Base-by-base conservation (phyloP, 2,888 invertebrate genomes). In the Mesorhabditis sp. region DNA sequence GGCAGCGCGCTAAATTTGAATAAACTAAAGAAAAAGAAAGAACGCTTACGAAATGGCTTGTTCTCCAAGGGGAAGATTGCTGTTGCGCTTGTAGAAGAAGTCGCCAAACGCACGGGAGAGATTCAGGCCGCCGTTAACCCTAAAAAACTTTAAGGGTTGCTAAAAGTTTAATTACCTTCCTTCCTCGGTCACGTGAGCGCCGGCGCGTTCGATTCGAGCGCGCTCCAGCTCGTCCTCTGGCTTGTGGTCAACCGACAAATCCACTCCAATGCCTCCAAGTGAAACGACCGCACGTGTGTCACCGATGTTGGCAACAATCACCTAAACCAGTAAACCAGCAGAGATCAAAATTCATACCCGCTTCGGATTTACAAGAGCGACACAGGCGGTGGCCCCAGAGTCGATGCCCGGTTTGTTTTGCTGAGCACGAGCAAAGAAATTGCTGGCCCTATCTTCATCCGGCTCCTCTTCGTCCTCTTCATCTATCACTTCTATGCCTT, bases 301-400 rank as follows among this genome's bases (percentile, higher is more conserved):
- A 0, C 98, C 98, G 4, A 95, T 95, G 87, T 98, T 98, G 4
- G 96, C 97, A 0, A 98, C 96, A 85, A 90, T 93, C 58, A 98
- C 65, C 65, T 73, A 62, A n/a, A 50, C 2, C n/a, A 28, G 28
- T 28, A 28, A 28, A 28, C 28, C 28, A 28, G 28, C 28, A 28
- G 28, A 28, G 7, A 13, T 13, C 7, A 50, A 10, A 50, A 15
- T 10, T 2, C 15, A 87, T 6, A 67, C 76, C 78, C 92, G 90
- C 66, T 90, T 90, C 6, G 86, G 91, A 90, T 87, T 89, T 4
- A 97, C 87, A 71, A 97, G 84, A 7, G 94, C 93, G 4, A 97
- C 92, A n/a, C 97, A 96, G 4, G 97, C 97, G 6, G 98, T 98
- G 84, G 95, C 95, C 0, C 98, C 97, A 86, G 95, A 95, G 86